phyloP scores from a whole-genome alignment of 2,113 vertebrate species.

The Notiomystis cincta region DNA sequence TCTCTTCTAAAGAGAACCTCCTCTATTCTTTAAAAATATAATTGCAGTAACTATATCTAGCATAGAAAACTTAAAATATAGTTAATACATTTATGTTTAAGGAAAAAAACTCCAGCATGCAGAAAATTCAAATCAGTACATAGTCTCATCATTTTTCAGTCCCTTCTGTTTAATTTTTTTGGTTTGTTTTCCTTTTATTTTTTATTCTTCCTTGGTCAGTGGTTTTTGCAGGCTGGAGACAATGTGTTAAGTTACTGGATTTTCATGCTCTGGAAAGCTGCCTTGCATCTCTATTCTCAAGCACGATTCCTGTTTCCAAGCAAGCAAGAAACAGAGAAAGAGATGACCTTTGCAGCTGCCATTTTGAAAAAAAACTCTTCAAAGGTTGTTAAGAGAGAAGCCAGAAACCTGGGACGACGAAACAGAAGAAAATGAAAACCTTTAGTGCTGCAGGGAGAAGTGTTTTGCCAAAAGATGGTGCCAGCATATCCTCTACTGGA shows the following conservation, averaged over 20 bases:
- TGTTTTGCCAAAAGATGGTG: not conserved
- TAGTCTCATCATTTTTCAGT: not conserved
- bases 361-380: constrained; percentile 4
- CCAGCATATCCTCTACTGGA: not conserved
- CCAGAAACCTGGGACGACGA: not conserved
- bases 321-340: not conserved
- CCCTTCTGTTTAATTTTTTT: too few species aligned
- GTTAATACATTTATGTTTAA: not conserved
- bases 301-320: not conserved
- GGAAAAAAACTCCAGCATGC: rapidly evolving
- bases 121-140: not conserved
- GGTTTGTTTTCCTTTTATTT: rapidly evolving
- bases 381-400: not conserved
- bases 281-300: not conserved
- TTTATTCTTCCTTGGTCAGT: not conserved
- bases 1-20: not conserved
- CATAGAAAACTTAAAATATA: not conserved
- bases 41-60: not conserved
- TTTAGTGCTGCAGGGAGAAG: not conserved
- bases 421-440: not conserved
- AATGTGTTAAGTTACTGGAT: not conserved
- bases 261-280: not conserved
- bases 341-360: constrained; percentile 24
- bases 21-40: not conserved
- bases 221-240: not conserved